A percentile compares a stretch with the other conserved stretches of the same genome.
Evolutionary conservation across 2,888 invertebrate genomes (phyloP).

Genomic region (Busseola fusca): DNA sequence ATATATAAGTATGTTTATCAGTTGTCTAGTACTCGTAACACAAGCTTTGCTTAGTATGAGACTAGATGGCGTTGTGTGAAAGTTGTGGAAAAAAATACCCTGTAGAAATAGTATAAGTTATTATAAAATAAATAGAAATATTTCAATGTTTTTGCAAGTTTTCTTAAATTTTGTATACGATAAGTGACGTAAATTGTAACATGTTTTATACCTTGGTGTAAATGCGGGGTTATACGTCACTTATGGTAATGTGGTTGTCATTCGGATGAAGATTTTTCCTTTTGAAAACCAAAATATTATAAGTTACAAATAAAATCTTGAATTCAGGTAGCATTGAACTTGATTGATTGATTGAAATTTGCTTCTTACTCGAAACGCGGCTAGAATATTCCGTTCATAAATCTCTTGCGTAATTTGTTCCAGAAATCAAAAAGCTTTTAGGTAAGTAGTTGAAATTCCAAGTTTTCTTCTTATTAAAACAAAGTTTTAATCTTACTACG

Average conservation of each 20-base stretch:
- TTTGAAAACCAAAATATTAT: neutral
- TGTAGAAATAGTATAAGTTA: no score
- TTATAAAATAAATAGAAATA: no score
- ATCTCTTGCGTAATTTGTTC: constrained; percentile 31
- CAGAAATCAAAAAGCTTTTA: constrained; percentile 53
- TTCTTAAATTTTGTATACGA: neutral
- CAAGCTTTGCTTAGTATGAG: no score
- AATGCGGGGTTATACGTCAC: neutral
- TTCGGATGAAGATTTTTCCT: neutral
- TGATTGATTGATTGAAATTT: constrained; percentile 31
- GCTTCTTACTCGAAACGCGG: neutral
- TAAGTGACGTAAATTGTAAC: neutral
- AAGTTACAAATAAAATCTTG: neutral
- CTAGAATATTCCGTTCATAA: constrained; percentile 14
- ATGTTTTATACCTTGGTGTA: neutral
- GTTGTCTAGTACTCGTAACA: no score
- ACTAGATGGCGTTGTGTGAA: no score
- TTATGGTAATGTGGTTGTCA: neutral
- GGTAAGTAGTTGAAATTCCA: constrained; percentile 23
- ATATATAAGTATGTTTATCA: no score
- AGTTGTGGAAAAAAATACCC: no score
- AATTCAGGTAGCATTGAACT: neutral
- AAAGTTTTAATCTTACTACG: constrained; percentile 22
- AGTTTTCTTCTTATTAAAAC: constrained; percentile 38
- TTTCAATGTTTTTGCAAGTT: neutral